These are phyloP conservation scores for Actinopyga echinites DNA, from an alignment of 53 echinoderm and acorn worm genomes.

Conservation along the genomic window DNA sequence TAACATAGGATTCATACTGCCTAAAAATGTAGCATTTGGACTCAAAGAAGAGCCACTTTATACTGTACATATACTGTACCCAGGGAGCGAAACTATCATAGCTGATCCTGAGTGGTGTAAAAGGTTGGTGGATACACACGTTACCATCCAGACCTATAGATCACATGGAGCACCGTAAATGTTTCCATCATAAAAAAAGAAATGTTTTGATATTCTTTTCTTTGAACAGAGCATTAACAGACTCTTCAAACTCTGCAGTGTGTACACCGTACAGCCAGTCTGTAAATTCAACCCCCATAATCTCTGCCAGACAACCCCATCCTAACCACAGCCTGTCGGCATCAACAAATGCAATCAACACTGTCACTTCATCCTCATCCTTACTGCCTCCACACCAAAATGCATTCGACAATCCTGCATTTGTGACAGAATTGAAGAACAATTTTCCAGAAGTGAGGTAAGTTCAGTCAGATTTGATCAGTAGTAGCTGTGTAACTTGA, in stretches of 20 bases:
- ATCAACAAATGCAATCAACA: slow-evolving; percentile 7
- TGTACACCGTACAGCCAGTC: slow-evolving; percentile 39
- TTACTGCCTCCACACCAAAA: background rate
- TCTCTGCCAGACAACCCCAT: slow-evolving; percentile 22
- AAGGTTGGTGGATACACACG: too few relatives aligned
- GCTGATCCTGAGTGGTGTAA: too few relatives aligned
- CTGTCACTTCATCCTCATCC: background rate
- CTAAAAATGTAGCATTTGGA: too few relatives aligned
- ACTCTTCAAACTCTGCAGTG: slow-evolving; percentile 21
- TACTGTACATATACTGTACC: too few relatives aligned
- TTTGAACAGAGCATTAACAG: slow-evolving; percentile 9
- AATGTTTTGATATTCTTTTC: too few relatives aligned
- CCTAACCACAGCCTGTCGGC: slow-evolving; percentile 14
- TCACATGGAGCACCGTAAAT: too few relatives aligned
- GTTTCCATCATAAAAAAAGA: too few relatives aligned
- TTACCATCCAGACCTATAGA: too few relatives aligned
- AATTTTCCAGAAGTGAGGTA: slow-evolving; percentile 22
- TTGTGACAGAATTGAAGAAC: slow-evolving; percentile 35
- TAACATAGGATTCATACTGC: too few relatives aligned
- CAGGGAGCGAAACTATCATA: too few relatives aligned
- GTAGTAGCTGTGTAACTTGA: too few relatives aligned
- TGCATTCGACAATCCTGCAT: slow-evolving; percentile 27
- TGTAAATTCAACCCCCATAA: slow-evolving; percentile 21
- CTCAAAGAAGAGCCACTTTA: too few relatives aligned
- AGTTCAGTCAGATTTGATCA: background rate